Conservation (phyloP, 1,140 invertebrate genomes). For the Orius insidiosus region DNA sequence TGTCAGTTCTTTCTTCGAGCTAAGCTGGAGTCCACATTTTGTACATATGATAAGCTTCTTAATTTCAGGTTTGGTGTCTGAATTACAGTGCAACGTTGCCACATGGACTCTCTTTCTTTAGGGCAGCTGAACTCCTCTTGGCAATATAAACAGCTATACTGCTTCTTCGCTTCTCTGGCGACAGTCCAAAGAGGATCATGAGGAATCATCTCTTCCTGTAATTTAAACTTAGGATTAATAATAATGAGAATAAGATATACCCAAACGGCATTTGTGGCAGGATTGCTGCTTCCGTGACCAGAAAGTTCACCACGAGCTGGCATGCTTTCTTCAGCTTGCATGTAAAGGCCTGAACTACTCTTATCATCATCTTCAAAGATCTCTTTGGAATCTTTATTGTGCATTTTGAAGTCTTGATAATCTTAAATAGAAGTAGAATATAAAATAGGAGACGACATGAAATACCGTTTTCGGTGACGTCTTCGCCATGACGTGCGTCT, state of each 20-base stretch:
- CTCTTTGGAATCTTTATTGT: not conserved
- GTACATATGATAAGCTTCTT: conserved; percentile 10
- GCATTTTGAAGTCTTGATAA: no score
- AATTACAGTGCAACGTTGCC: conserved; percentile 25
- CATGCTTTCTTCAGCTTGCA: conserved; percentile 67
- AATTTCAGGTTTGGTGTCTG: conserved; percentile 7
- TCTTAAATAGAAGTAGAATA: no score
- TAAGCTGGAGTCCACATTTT: conserved; percentile 15
- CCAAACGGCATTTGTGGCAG: conserved; percentile 23
- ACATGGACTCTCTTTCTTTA: conserved; percentile 46
- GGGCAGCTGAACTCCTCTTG: conserved; percentile 40
- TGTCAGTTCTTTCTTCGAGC: conserved; percentile 13
- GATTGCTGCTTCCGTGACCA: conserved; percentile 62
- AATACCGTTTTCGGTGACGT: conserved; percentile 4
- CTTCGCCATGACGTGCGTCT: conserved; percentile 12
- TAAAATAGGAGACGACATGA: not conserved
- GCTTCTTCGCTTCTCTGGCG: not conserved
- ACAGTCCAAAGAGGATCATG: conserved; percentile 2
- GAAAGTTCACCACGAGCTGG: conserved; percentile 63
- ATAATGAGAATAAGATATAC: conserved; percentile 2
- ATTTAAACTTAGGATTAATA: not conserved
- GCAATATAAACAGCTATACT: conserved; percentile 27
- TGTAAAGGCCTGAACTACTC: conserved; percentile 30
- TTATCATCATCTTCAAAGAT: conserved; percentile 2
- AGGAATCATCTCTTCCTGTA: conserved; percentile 1